These are phyloP conservation scores for Caerostris extrusa DNA, from an alignment of 1,140 invertebrate genomes.

Conservation along the genomic window DNA sequence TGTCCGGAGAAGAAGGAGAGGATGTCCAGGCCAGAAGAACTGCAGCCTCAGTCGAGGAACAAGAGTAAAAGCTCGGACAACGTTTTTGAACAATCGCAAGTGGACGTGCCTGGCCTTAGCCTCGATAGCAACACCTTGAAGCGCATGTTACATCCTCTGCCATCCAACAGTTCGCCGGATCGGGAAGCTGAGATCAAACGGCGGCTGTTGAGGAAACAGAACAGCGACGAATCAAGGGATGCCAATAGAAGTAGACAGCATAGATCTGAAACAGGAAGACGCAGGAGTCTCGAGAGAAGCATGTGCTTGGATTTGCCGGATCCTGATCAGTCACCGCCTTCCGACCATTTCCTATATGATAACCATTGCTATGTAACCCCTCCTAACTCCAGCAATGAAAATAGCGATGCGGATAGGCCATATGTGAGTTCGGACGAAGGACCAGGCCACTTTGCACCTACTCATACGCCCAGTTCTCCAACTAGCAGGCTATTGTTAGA, in stretches of 20 bases:
- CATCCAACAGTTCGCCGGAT: conserved; percentile 85
- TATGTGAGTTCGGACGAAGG: conserved; percentile 78
- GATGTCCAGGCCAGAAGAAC: not conserved
- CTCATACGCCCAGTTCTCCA: conserved; percentile 75
- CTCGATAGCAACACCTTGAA: conserved; percentile 93
- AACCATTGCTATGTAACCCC: conserved; percentile 89
- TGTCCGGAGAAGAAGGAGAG: conserved; percentile 30
- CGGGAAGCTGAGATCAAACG: conserved; percentile 88
- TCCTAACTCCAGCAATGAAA: conserved; percentile 78
- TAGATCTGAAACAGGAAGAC: conserved; percentile 77
- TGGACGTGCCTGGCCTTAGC: conserved; percentile 81
- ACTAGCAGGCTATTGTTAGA: conserved; percentile 79
- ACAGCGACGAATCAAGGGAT: conserved; percentile 59
- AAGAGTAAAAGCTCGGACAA: conserved; percentile 91
- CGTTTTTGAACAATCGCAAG: conserved; percentile 84
- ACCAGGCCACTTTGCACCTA: conserved; percentile 46
- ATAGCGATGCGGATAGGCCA: conserved; percentile 75
- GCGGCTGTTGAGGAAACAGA: conserved; percentile 68
- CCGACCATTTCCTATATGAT: conserved; percentile 83
- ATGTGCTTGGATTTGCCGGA: conserved; percentile 90
- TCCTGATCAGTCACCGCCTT: conserved; percentile 77
- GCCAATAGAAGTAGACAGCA: conserved; percentile 60
- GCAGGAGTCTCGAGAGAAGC: conserved; percentile 81
- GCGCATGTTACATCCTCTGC: conserved; percentile 95
- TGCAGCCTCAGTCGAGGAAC: not conserved